Conservation (phyloP, 2,888 invertebrate genomes). For the Empis stercorea region DNA sequence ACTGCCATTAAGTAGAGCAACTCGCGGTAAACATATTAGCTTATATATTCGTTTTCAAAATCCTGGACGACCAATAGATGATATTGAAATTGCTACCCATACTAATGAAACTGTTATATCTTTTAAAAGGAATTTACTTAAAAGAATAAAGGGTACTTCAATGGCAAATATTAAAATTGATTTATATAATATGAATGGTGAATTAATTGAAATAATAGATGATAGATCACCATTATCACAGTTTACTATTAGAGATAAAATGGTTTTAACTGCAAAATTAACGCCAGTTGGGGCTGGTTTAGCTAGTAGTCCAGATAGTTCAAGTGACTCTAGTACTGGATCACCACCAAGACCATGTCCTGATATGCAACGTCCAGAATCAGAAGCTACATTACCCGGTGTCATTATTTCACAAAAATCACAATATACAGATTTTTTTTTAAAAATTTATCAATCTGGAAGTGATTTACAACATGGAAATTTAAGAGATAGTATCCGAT, state of each 20-base stretch:
- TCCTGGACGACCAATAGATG: constrained; percentile 78
- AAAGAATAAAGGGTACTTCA: constrained; percentile 39
- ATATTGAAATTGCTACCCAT: constrained; percentile 84
- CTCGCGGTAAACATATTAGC: constrained; percentile 78
- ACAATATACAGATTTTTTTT: constrained; percentile 65
- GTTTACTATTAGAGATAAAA: constrained; percentile 54
- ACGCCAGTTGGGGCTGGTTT: constrained; percentile 57
- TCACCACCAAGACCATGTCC: constrained; percentile 74
- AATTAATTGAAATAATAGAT: constrained; percentile 72
- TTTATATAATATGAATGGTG: constrained; percentile 71
- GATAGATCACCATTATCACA: constrained; percentile 28
- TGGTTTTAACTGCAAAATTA: constrained; percentile 69
- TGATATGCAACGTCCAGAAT: constrained; percentile 65
- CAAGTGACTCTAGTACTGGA: constrained; percentile 87
- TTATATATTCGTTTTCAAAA: constrained; percentile 78
- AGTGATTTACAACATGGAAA: constrained; percentile 66
- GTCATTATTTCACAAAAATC: constrained; percentile 79
- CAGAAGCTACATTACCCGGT: constrained; percentile 81
- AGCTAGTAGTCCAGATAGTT: constrained; percentile 79
- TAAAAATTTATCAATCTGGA: constrained; percentile 80
- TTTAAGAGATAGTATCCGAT: constrained; percentile 57
- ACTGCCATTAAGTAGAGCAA: constrained; percentile 73
- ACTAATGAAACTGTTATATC: constrained; percentile 87
- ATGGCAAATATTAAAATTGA: constrained; percentile 74
- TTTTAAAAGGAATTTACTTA: constrained; percentile 62